These are phyloP conservation scores for Orestias chungarensis DNA, from an alignment of 2,797 vertebrate genomes.

Conservation along the genomic window DNA sequence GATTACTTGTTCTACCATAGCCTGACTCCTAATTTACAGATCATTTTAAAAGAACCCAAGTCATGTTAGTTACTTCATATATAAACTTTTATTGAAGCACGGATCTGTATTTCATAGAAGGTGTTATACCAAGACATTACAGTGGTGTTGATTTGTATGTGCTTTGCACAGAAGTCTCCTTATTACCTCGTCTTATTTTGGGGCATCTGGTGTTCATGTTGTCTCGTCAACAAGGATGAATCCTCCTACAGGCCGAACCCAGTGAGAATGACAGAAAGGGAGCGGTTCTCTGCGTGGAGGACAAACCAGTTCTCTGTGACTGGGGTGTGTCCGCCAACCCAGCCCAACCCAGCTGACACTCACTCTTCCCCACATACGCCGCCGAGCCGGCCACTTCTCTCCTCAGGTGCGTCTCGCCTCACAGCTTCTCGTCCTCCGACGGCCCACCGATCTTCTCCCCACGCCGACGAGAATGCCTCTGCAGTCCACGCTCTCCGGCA, in stretches of 20 bases:
- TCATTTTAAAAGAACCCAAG: neutral
- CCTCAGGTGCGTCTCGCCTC: constrained; percentile 29
- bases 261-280: constrained; percentile 17
- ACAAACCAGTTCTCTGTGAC: constrained; percentile 70
- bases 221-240: constrained; percentile 11
- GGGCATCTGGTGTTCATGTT: neutral
- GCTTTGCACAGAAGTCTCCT: neutral
- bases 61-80: neutral
- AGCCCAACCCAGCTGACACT: constrained; percentile 51
- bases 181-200: neutral
- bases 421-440: constrained; percentile 18
- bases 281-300: constrained; percentile 55
- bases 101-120: neutral
- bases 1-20: neutral
- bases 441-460: neutral
- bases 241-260: constrained; percentile 38
- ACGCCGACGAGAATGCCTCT: constrained; percentile 78
- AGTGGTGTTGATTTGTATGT: neutral
- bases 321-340: constrained; percentile 55
- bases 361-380: constrained; percentile 40
- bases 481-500: constrained; percentile 54
- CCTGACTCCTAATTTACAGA: neutral
- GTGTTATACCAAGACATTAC: neutral
- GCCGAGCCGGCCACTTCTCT: constrained; percentile 19
- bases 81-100: neutral